These are phyloP conservation scores for Carettochelys insculpta DNA, from an alignment of 2,113 vertebrate species.

Conservation along the genomic window DNA sequence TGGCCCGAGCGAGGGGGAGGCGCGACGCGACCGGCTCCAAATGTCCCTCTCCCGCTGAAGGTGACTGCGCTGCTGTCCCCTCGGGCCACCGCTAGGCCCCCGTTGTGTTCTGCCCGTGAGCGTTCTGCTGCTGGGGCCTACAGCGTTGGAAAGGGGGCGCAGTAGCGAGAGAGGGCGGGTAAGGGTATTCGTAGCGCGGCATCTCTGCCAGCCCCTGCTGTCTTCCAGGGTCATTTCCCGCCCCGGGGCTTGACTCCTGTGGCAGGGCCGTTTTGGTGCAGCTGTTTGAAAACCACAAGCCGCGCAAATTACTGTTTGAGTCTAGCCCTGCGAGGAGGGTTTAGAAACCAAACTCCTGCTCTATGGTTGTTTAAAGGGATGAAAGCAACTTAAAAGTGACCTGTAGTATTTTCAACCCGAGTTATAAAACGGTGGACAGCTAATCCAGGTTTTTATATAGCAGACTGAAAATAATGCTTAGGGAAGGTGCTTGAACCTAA, in stretches of 20 bases:
- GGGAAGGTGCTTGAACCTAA: background rate
- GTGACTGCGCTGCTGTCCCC: background rate
- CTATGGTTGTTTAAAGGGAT: background rate
- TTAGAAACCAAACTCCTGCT: background rate
- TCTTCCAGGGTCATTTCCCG: no score
- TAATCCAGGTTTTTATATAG: background rate
- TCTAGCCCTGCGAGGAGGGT: background rate
- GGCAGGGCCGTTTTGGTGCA: background rate
- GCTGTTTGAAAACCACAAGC: no score
- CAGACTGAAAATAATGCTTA: background rate
- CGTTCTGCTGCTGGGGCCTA: background rate
- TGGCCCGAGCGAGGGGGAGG: background rate
- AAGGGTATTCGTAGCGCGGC: no score
- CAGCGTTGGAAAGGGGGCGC: background rate
- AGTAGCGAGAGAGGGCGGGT: no score
- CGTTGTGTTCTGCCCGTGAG: background rate
- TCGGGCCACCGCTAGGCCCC: background rate
- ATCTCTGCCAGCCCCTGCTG: no score
- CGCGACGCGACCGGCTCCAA: background rate
- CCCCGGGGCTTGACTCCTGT: no score
- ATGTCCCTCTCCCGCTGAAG: no score
- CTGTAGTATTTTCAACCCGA: background rate
- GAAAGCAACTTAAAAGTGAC: background rate
- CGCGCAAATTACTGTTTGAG: background rate
- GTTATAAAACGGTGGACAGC: background rate